These are phyloP conservation scores for Chauna torquata DNA, from an alignment of 2,113 vertebrate species.

Conservation along the genomic window DNA sequence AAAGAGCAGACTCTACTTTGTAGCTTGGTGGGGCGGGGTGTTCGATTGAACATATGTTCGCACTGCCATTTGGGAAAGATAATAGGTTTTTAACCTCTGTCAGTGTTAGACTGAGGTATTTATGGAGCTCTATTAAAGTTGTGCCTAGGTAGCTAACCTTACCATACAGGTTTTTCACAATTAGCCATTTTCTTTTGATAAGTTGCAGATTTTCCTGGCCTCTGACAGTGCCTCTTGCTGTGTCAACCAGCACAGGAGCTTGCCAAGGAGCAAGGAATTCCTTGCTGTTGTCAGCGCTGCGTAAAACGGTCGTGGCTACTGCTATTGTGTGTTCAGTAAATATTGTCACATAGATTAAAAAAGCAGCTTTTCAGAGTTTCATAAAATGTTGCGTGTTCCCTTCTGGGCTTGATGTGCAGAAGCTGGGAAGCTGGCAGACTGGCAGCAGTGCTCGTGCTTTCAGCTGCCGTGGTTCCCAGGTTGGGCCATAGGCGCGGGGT, in stretches of 20 bases:
- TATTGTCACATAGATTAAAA: background rate
- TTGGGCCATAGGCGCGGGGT: background rate
- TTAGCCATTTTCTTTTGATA: conserved; percentile 35
- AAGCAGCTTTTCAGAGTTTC: background rate
- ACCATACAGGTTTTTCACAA: background rate
- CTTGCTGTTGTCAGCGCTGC: background rate
- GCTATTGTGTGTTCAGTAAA: background rate
- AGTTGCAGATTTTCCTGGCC: background rate
- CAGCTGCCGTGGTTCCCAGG: background rate
- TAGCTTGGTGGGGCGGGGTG: conserved; percentile 41
- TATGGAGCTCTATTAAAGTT: conserved; percentile 24
- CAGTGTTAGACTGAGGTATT: conserved; percentile 56
- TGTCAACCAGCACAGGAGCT: background rate
- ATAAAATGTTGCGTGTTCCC: background rate
- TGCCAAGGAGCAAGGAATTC: background rate
- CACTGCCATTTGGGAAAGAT: conserved; percentile 60
- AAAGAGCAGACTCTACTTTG: conserved; percentile 61
- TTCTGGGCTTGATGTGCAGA: background rate
- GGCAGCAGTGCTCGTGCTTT: fast-evolving
- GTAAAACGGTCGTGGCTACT: background rate
- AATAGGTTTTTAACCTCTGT: conserved; percentile 73
- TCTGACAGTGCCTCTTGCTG: background rate
- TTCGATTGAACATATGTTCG: conserved; percentile 58
- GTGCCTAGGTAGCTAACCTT: conserved; percentile 28
- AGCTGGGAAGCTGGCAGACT: background rate